Base-by-base conservation (phyloP, 2,888 invertebrate genomes). In the Octodonta nipae region DNA sequence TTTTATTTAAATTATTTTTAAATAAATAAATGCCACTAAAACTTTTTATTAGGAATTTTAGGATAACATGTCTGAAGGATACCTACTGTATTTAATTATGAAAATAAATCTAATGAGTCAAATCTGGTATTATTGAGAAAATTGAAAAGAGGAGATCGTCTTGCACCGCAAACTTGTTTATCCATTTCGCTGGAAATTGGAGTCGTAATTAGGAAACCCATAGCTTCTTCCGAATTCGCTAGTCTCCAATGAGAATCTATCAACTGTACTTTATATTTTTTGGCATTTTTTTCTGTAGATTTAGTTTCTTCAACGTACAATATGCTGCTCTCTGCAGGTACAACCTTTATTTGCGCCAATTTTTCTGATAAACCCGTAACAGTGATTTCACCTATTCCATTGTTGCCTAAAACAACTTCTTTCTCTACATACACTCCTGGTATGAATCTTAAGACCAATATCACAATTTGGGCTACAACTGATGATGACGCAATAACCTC, bases 281-380 rank as follows among this genome's bases (percentile, higher is more conserved):
- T 43, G 11, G 41, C 34, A 28, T 44, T 51, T 11, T 41, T 36
- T 11, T 53, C 47, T 6, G 46, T 35, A 3, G 40, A 35, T 29
- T 40, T 45, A 6, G 47, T 44, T 16, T 44, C 38, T 29, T 43
- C 43, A 1, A 61, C 47, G 34, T 47, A 46, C 17, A 62, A 30
- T 17, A 62, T 49, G 31, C 52, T 52, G n/a, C 42, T 45, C 41
- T 63, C 61, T 3, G 51, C 44, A 10, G 61, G 44, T 24, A 37
- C 38, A 12, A 56, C 56, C 54, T 63, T 56, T 27, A 75, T 55
- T 50, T 70, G 65, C 35, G 68, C 62, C 34, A 78, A 56, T 12
- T 75, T 68, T 47, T 64, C 59, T 27, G 67, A 64, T 32, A 73
- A 54, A 4, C 77, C 78, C 42, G 61, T 63, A 30, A 73, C 52